Conservation (phyloP, 35 echinoderm and acorn worm species). For the Diadema setosum region DNA sequence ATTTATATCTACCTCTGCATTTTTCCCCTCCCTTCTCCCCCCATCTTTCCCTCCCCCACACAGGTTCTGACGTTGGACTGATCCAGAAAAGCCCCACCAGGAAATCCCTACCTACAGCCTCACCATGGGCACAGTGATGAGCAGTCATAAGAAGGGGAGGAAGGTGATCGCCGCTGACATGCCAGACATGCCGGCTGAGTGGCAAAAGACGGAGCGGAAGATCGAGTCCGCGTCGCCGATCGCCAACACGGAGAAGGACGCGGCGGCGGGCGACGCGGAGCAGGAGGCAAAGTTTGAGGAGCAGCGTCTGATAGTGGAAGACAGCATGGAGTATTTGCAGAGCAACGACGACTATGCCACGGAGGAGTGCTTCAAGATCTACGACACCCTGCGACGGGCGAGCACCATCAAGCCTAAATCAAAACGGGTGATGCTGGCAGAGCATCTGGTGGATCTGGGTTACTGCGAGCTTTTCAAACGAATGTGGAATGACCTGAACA, state of each 20-base stretch:
- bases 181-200: neutral
- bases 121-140: slow-evolving; percentile 1
- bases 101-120: slow-evolving; percentile 4
- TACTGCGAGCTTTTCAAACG: slow-evolving; percentile 21
- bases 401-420: neutral
- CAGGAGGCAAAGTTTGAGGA: neutral
- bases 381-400: neutral
- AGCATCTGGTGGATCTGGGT: slow-evolving; percentile 18
- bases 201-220: neutral
- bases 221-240: neutral
- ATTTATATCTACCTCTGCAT: neutral
- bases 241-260: neutral
- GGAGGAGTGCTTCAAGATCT: slow-evolving; percentile 28
- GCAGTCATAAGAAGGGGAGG: neutral
- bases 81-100: neutral
- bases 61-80: neutral
- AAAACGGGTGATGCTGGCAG: slow-evolving; percentile 18
- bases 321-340: slow-evolving; percentile 3
- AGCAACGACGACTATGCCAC: slow-evolving; percentile 25
- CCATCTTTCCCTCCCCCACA: neutral
- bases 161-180: neutral
- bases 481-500: slow-evolving; percentile 44
- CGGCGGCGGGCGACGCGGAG: neutral
- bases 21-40: neutral
- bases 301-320: neutral